Evolutionary conservation across 1,140 invertebrate species (phyloP), one percentile per base, ranked within the genome.

Genomic region (Aphelenchoides fujianensis): DNA sequence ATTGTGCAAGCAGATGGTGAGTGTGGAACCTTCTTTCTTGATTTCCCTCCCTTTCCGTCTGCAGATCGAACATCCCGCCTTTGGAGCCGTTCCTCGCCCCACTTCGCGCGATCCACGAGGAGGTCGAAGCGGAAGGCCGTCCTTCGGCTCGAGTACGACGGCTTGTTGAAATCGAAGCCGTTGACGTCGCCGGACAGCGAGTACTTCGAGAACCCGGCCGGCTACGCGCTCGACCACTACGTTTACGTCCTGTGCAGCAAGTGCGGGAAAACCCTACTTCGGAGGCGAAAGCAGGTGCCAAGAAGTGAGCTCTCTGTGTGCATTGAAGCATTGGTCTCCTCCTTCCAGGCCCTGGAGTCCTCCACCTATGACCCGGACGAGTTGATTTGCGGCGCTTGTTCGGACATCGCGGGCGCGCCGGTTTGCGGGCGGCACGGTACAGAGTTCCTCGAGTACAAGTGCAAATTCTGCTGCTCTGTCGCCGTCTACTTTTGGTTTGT

Each of bases 211-310:
- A 92, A 97, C 84, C 90, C 93, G 3, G 90, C 91, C 0, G 87
- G 89, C 0, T 94, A 92, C 86, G 94, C 95, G 1, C 95, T 98
- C 92, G 94, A 97, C 77, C 89, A 93, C 80, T 98, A 98, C 84
- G 94, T 95, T 3, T 98, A 98, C 84, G 98, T 98, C 84, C 93
- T 97, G 16, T 98, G 95, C 84, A 95, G 90, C 84, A 97, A 97
- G 85, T 98, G 95, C 84, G 91, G 92, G 75, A n/a, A 97, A 95
- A 90, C 94, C 95, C 1, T 98, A 98, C 85, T 98, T 95, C 85
- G 95, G 95, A 31, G 95, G 95, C 2, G 92, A 98, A 87, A 95
- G 93, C 0, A 89, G 94, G 27, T 98, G 95, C 87, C 95, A 98
- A 82, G 90, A 90, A 0, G 93, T 94, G 82, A 30, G 55, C 34